Percentiles rank a stretch among this genome's conserved stretches.
Conservation (phyloP, 2,113 vertebrate species). For the Lophura nycthemera region DNA sequence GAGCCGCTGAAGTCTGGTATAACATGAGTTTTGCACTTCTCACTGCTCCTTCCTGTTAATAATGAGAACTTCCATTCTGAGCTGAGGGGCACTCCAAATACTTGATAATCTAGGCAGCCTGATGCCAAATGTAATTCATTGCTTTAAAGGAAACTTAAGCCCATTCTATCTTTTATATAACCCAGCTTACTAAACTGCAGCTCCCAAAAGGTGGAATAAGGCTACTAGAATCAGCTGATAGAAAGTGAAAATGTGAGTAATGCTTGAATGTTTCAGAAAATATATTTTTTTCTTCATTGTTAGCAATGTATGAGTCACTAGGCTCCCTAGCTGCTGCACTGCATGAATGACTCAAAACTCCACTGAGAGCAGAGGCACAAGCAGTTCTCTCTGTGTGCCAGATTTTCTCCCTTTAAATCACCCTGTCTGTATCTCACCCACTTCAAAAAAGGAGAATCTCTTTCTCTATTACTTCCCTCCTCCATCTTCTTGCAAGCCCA, state of each 20-base stretch:
- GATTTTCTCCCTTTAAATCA: constrained; percentile 65
- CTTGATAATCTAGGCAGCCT: constrained; percentile 46
- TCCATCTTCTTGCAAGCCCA: neutral
- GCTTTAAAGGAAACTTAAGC: constrained; percentile 47
- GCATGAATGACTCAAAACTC: constrained; percentile 79
- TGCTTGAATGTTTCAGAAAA: constrained; percentile 74
- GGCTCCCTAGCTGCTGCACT: constrained; percentile 70
- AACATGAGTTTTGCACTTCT: neutral
- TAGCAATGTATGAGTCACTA: constrained; percentile 78
- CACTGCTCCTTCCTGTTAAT: constrained; percentile 20
- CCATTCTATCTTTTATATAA: constrained; percentile 56
- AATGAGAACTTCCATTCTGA: constrained; percentile 37
- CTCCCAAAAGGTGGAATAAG: constrained; percentile 64
- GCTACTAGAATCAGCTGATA: constrained; percentile 74
- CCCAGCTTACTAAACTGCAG: constrained; percentile 53
- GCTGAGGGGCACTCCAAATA: constrained; percentile 50
- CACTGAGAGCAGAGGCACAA: constrained; percentile 62
- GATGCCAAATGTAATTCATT: constrained; percentile 36
- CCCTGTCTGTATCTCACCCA: constrained; percentile 40
- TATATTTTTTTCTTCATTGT: constrained; percentile 68
- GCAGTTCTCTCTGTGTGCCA: constrained; percentile 70
- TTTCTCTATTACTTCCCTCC: constrained; percentile 11
- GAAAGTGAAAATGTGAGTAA: constrained; percentile 74
- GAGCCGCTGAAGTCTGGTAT: neutral
- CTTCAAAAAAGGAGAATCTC: constrained; percentile 42